These are phyloP conservation scores for Vireo altiloquus DNA, from an alignment of 2,113 vertebrate genomes.

Conservation along the genomic window DNA sequence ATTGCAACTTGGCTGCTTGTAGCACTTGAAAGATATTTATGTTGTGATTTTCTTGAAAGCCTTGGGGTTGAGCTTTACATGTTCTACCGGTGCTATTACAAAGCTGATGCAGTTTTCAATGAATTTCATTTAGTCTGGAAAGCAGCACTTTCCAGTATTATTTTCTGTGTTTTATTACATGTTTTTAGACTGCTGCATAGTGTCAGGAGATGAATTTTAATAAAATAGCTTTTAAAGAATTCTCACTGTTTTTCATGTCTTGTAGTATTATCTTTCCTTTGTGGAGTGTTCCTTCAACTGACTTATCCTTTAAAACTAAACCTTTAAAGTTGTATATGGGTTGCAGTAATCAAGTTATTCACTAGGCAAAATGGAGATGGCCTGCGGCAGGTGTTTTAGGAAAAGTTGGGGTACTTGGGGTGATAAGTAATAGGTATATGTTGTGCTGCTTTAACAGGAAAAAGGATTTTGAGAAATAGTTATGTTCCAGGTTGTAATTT, in stretches of 20 bases:
- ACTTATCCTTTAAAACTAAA: not conserved
- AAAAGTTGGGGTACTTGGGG: not conserved
- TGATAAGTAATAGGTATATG: not conserved
- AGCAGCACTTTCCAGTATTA: not conserved
- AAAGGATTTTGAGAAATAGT: not conserved
- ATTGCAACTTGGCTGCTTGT: rapidly evolving
- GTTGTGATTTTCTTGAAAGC: not conserved
- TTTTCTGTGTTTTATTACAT: not conserved
- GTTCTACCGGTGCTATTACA: not conserved
- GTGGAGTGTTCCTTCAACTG: not conserved
- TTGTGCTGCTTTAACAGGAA: not conserved
- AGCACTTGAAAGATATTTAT: not conserved
- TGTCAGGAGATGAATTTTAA: not conserved
- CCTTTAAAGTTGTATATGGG: not conserved
- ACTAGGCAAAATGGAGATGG: not conserved
- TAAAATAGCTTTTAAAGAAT: not conserved
- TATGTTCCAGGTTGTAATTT: not conserved
- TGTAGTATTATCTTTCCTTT: not conserved
- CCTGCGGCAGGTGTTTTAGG: not conserved
- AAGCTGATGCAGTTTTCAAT: not conserved
- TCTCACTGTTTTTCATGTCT: not conserved
- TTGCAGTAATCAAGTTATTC: not conserved
- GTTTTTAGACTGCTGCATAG: not conserved
- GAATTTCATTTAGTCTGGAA: not conserved
- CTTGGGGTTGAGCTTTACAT: not conserved